Percentiles rank a stretch among this genome's conserved stretches.
These are phyloP conservation scores for Drosophila affinis DNA, from an alignment of 2,888 invertebrate species.

Conservation along the genomic window DNA sequence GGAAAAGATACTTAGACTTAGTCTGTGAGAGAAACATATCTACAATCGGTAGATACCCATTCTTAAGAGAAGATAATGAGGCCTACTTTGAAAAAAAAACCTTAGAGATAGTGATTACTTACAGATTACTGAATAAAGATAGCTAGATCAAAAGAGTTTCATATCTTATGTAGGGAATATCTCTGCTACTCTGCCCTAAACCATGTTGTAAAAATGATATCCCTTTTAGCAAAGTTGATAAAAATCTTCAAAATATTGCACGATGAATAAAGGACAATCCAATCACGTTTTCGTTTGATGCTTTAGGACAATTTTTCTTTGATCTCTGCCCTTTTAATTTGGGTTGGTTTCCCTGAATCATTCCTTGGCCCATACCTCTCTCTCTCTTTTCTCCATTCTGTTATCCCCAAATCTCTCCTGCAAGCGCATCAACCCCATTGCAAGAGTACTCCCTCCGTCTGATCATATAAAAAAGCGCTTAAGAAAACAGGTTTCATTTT, in stretches of 20 bases:
- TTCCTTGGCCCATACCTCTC: background rate
- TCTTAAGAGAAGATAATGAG: background rate
- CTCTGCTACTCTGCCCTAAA: background rate
- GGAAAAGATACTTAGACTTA: background rate
- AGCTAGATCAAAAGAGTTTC: background rate
- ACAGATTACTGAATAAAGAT: background rate
- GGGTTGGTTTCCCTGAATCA: no score
- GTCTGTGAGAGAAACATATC: background rate
- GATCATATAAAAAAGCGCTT: conserved; percentile 10
- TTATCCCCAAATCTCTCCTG: background rate
- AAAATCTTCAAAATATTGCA: no score
- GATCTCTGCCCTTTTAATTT: no score
- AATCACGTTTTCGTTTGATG: no score
- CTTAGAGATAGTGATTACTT: background rate
- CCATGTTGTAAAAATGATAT: no score
- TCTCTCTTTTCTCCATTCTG: background rate
- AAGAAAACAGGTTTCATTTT: conserved; percentile 38
- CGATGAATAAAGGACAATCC: no score
- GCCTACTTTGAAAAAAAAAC: background rate
- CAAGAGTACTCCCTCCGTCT: conserved; percentile 11
- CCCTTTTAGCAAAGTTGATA: no score
- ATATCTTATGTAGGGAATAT: background rate
- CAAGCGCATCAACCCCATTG: conserved; percentile 10
- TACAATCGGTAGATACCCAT: background rate
- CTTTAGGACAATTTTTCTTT: no score